Base-by-base conservation (phyloP, 2,888 invertebrate species). In the Chrysotoxum bicinctum region DNA sequence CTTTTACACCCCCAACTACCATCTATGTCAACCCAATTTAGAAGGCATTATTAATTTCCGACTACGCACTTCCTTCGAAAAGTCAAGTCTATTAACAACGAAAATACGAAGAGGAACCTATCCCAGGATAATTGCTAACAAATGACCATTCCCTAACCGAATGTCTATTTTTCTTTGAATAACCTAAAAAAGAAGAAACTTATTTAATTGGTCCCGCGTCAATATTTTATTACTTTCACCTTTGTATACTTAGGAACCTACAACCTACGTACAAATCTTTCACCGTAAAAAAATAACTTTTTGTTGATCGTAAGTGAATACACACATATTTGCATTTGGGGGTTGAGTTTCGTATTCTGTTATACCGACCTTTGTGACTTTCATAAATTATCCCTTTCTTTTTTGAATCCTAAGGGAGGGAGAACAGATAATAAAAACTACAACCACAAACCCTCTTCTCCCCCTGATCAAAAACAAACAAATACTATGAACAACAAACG, bases 401-500 rank as follows among this genome's bases (percentile, higher is more conserved):
- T 56, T 6, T 23, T 14, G 12, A 37, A 58, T 58, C 19, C 35
- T 14, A 12, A 1, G 16, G 10, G 30, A 32, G 10, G 30, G 4
- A 16, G 12, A 37, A 14, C 14, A 10, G 10, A 21, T 14, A 19
- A 12, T 5, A 19, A 37, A 14, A 21, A 35, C 35, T 14, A 19
- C 21, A 12, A 35, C 19, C 35, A 35, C 19, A 14, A 56, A 7
- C 12, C 14, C 8, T 12, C 35, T 37, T 4, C 21, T 14, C 12
- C 14, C 8, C 14, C 35, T 37, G 9, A 35, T 14, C 12, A 37
- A 35, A 37, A 19, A 16, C n/a, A n/a, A 54, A 19, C 16, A 32
- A 58, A 58, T n/a, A 58, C 19, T 21, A 37, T 16, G 43, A 80
- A 54, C 54, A 62, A 30, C 26, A 37, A 43, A 76, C 76, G 64